Base-by-base conservation (phyloP, 2,888 invertebrate species). In the Apoda limacodes region DNA sequence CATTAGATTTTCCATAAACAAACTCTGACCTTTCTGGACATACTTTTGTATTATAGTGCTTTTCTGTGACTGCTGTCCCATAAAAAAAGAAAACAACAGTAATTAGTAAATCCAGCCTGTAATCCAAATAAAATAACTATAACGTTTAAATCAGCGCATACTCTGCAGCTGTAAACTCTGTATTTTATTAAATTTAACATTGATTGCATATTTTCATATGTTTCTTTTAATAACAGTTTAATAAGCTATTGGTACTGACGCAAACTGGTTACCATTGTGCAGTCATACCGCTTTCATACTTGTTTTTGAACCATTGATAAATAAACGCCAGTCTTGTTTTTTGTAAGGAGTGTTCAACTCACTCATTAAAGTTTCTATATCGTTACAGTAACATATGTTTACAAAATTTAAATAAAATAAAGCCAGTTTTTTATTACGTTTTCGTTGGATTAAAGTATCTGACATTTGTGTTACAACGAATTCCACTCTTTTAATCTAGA, bases 31-130 rank as follows among this genome's bases (percentile, higher is more conserved):
- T n/a, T n/a, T n/a, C n/a, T n/a, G 35, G 32, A 25, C 35, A 35
- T 17, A 10, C 26, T 32, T 19, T 32, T 11, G 10, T 32, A 17
- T 7, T 14, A 23, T 26, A 29, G 27, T 36, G 36, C 17, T 36
- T 19, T 13, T 32, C 14, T 10, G 25, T 32, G 13, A 26, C 36
- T 28, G 17, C 28, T 32, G 19, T 32, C 28, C 32, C 32, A 32
- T 20, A 35, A 10, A 25, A 31, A 35, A 25, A 28, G 23, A 29
- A 35, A 35, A 35, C 28, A 27, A 25, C 25, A 28, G 26, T 32
- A 35, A 26, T 28, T 32, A 22, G 35, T 35, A 20, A 28, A 32
- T 12, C 35, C 32, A 28, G 28, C 14, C 12, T 35, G 34, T 11
- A 25, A 25, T 12, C 30, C 27, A 6, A 34, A 20, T n/a, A 30